phyloP scores from a whole-genome alignment of 2,888 invertebrate species.

The Andrena minutula region DNA sequence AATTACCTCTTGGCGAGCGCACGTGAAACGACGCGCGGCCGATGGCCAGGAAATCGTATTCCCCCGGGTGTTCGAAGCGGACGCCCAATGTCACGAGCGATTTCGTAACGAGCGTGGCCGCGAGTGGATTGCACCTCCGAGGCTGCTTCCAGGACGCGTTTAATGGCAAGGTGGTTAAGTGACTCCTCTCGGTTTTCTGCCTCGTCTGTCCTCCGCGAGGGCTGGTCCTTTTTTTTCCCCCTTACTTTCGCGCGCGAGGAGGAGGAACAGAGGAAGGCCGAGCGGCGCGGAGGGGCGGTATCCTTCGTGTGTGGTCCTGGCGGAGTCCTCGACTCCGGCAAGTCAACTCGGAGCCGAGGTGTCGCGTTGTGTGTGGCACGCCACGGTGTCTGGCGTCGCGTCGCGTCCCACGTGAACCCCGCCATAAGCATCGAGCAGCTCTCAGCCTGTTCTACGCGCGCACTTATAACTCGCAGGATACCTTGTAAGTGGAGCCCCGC shows the following conservation, averaged over 20 bases:
- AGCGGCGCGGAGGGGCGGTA: conserved; percentile 58
- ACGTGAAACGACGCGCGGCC: background rate
- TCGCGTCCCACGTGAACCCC: conserved; percentile 69
- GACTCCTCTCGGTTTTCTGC: conserved; percentile 56
- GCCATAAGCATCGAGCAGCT: conserved; percentile 58
- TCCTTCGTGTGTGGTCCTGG: conserved; percentile 84
- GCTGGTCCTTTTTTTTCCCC: conserved; percentile 23
- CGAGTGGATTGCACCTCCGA: conserved; percentile 34
- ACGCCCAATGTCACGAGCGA: conserved; percentile 32
- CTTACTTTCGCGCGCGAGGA: conserved; percentile 61
- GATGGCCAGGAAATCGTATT: conserved; percentile 1
- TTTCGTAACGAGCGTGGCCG: conserved; percentile 50
- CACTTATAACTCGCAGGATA: conserved; percentile 20
- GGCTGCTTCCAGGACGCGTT: conserved; percentile 55
- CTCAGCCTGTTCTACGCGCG: conserved; percentile 24
- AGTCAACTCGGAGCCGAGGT: conserved; percentile 80
- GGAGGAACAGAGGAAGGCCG: conserved; percentile 56
- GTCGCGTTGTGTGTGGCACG: conserved; percentile 85
- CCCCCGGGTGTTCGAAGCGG: background rate
- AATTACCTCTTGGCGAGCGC: background rate
- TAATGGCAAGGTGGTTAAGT: conserved; percentile 67
- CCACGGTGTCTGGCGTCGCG: conserved; percentile 79
- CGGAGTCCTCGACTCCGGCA: conserved; percentile 65
- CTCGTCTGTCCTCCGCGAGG: conserved; percentile 48
- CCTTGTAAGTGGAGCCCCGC: conserved; percentile 24